These are phyloP conservation scores for Pseudachorutes palmiensis DNA, from an alignment of 1,140 invertebrate species.

Conservation along the genomic window DNA sequence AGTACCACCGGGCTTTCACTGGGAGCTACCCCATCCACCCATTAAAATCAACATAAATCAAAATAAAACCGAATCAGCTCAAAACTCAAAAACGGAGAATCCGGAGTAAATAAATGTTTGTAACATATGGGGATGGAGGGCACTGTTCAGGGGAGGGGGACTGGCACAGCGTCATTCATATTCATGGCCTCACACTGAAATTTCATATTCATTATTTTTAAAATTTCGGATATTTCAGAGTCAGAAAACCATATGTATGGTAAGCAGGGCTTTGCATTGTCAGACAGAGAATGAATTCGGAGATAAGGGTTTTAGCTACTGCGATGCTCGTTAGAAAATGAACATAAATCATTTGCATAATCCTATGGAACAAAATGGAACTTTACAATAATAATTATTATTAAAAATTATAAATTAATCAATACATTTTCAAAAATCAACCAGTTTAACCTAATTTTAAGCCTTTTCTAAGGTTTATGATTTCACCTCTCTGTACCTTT, in stretches of 20 bases:
- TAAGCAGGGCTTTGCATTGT: background rate
- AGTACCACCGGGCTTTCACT: slow-evolving; percentile 8
- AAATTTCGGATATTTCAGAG: background rate
- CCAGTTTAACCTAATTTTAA: background rate
- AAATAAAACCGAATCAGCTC: background rate
- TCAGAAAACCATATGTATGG: background rate
- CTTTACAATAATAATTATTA: too few relatives aligned
- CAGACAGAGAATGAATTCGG: background rate
- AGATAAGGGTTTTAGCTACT: background rate
- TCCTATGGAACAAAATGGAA: too few relatives aligned
- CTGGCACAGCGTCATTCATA: background rate
- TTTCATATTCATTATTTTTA: background rate
- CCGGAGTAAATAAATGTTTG: background rate
- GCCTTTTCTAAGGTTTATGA: too few relatives aligned
- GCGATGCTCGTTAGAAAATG: background rate
- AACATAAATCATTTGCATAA: slow-evolving; percentile 6
- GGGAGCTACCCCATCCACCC: background rate
- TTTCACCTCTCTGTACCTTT: too few relatives aligned
- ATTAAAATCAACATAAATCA: slow-evolving; percentile 12
- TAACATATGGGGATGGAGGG: background rate
- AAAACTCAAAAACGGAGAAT: slow-evolving; percentile 1
- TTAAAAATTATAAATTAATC: slow-evolving; percentile 4
- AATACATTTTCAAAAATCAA: background rate
- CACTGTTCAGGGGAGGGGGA: background rate
- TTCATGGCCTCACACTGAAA: background rate